These are phyloP conservation scores for Conchocele bisecta DNA, from an alignment of 2,888 invertebrate genomes.

Conservation along the genomic window DNA sequence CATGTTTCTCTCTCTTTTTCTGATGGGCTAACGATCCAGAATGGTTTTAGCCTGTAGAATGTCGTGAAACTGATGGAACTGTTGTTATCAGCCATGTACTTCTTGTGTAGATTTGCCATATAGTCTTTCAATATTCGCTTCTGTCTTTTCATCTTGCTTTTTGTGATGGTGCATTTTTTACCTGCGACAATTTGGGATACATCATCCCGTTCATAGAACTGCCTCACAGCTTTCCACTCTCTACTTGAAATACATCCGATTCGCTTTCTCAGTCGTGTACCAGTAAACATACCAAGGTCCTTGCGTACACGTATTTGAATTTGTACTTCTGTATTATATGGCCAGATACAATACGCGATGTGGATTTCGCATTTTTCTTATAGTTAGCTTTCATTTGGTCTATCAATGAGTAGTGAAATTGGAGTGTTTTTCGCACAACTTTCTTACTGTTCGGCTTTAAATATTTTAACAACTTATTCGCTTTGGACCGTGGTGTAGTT, in stretches of 20 bases:
- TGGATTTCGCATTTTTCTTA: neutral
- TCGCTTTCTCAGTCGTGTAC: neutral
- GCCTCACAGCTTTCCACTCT: conserved; percentile 4
- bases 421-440: conserved; percentile 9
- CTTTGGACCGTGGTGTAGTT: neutral
- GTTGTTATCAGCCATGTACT: conserved; percentile 30
- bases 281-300: neutral
- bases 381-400: neutral
- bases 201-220: conserved; percentile 44
- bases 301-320: neutral
- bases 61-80: conserved; percentile 20
- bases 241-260: neutral
- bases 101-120: conserved; percentile 31
- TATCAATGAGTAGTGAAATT: conserved; percentile 10
- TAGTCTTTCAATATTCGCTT: conserved; percentile 28
- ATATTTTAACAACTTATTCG: neutral
- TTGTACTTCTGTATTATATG: conserved; percentile 18
- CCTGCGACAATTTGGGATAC: conserved; percentile 33
- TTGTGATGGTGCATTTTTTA: conserved; percentile 26
- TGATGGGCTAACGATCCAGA: conserved; percentile 33
- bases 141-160: conserved; percentile 36
- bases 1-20: conserved; percentile 45
- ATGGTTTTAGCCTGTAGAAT: conserved; percentile 43
- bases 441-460: too few relatives aligned
- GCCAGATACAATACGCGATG: neutral